Evolutionary conservation across 2,888 invertebrate genomes (phyloP).

Genomic region (Xestia xanthographa): DNA sequence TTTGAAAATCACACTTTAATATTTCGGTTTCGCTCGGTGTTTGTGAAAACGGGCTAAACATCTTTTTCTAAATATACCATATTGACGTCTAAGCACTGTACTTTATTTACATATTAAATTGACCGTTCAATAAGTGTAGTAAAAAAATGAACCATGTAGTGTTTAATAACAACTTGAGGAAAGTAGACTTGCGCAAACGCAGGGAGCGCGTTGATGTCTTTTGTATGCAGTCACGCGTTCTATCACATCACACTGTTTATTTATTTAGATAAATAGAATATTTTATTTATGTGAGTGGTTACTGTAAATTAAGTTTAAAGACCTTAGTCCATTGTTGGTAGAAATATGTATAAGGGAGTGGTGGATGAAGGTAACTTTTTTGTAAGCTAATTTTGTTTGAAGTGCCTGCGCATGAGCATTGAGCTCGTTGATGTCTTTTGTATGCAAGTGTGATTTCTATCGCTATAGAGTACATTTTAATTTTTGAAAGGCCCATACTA

Average conservation of each 20-base stretch:
- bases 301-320: neutral
- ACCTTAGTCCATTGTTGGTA: neutral
- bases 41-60: neutral
- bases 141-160: conserved; percentile 43
- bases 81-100: neutral
- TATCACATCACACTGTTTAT: conserved; percentile 20
- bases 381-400: neutral
- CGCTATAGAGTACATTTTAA: neutral
- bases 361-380: neutral
- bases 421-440: conserved; percentile 79
- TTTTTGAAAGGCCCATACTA: neutral
- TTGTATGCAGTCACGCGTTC: conserved; percentile 68
- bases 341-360: neutral
- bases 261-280: conserved; percentile 13
- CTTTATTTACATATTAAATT: conserved; percentile 55
- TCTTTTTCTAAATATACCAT: neutral
- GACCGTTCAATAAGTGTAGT: conserved; percentile 39
- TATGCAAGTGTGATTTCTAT: conserved; percentile 49
- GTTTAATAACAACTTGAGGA: conserved; percentile 49
- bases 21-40: neutral
- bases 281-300: neutral
- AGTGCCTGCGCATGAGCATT: conserved; percentile 70
- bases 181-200: conserved; percentile 71
- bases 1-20: neutral
- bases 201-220: conserved; percentile 78